These are phyloP conservation scores for Schizopygopsis malacanthus DNA, from an alignment of 2,797 vertebrate genomes.

Conservation along the genomic window DNA sequence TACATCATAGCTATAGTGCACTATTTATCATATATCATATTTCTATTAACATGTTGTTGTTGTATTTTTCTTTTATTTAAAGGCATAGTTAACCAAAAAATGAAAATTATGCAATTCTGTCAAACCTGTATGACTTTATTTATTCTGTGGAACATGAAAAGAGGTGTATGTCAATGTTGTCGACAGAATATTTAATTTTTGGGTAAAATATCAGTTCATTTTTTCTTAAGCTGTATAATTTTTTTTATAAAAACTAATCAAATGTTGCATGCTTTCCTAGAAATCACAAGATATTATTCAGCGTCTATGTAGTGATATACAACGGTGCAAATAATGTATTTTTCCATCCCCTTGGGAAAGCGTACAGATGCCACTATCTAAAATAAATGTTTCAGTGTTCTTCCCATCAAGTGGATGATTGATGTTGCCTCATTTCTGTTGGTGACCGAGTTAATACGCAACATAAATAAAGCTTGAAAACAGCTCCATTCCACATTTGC, in stretches of 20 bases:
- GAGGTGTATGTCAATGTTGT: not conserved
- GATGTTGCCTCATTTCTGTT: constrained; percentile 61
- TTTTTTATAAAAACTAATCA: not conserved
- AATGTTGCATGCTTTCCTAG: not conserved
- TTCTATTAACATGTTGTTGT: not conserved
- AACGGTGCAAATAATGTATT: not conserved
- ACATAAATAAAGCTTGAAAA: constrained; percentile 68
- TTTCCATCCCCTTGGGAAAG: not conserved
- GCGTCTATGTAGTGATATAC: not conserved
- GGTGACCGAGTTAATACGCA: constrained; percentile 64
- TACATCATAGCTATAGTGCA: constrained; percentile 30
- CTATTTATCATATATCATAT: not conserved
- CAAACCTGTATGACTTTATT: not conserved
- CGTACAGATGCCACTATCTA: not conserved
- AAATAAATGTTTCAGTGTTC: constrained; percentile 47
- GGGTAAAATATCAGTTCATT: not conserved
- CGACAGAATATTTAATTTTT: not conserved
- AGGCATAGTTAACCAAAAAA: not conserved
- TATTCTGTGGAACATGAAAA: not conserved
- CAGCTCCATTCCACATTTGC: constrained; percentile 63
- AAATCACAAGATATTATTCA: not conserved
- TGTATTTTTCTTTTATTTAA: not conserved
- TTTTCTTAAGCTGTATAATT: not conserved
- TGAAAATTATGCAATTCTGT: not conserved
- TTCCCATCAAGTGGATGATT: constrained; percentile 58